Base-by-base conservation (phyloP, 1,140 invertebrate genomes). In the Megalonaias nervosa region DNA sequence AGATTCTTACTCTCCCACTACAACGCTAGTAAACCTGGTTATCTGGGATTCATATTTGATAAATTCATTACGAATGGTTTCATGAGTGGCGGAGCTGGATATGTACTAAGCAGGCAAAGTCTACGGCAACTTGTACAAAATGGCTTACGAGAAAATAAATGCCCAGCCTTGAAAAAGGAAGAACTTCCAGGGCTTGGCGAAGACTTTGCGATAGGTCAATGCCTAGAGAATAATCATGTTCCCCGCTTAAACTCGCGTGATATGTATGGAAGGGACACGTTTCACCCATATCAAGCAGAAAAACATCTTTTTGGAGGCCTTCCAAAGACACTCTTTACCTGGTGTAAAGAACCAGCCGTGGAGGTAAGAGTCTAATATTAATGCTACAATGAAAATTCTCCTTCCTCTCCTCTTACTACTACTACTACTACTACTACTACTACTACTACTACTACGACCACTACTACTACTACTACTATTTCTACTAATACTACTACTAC, bases 1-100 rank as follows among this genome's bases (percentile, higher is more conserved):
- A 92, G 97, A 60, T 97, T 95, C 86, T 95, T 98, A 94, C 88
- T 98, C 17, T 93, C 94, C n/a, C 73, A 86, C 23, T 84, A 87
- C 75, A 69, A 81, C 77, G 70, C 82, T 68, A 77, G 77, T 74
- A 77, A 74, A 77, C 81, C 83, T 71, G 83, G 81, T 38, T 86
- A 85, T 69, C 57, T 86, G 9, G 84, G 84, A 0, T 81, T 75
- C 64, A 75, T 80, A 67, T 84, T 85, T 75, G 76, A 80, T 79
- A 66, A 69, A 23, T 83, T 77, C 59, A 67, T 80, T 16, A 55
- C 76, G 16, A 80, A 78, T 26, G 82, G 82, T 0, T 85, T 83
- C 56, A 79, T 81, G 64, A 81, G 80, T 67, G 84, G 84, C 9
- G 84, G 84, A 31, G 80, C 82, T 13, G 78, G 80, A 16, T 85